Evolutionary conservation across 2,888 invertebrate species (phyloP).

Genomic region (Zygogramma bicolorata): DNA sequence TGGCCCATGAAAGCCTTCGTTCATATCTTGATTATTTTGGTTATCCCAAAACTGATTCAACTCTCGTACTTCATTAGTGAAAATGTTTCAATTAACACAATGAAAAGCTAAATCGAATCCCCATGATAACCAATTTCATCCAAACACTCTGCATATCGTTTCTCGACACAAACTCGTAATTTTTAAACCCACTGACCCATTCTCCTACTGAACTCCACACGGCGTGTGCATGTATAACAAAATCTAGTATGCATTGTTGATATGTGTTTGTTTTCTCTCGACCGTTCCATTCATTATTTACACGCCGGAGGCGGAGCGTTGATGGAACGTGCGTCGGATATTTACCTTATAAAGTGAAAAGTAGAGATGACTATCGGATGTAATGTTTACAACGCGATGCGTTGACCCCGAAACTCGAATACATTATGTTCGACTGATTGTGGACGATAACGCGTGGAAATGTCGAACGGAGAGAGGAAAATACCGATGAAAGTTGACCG

Average conservation of each 20-base stretch:
- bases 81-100: no score
- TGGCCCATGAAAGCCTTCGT: no score
- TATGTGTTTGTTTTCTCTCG: conserved; percentile 18
- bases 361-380: not conserved
- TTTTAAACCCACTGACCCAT: conserved; percentile 18
- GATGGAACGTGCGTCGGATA: conserved; percentile 21
- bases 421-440: conserved; percentile 2
- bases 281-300: conserved; percentile 20
- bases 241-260: conserved; percentile 14
- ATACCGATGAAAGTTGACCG: conserved; percentile 3
- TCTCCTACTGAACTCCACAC: conserved; percentile 16
- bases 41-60: no score
- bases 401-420: conserved; percentile 19
- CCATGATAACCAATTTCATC: not conserved
- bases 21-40: no score
- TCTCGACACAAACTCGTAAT: not conserved
- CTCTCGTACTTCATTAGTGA: no score
- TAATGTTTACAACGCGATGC: conserved; percentile 16
- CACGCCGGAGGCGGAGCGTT: not conserved
- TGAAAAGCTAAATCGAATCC: no score
- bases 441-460: conserved; percentile 3
- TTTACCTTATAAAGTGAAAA: conserved; percentile 10
- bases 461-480: not conserved
- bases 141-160: not conserved
- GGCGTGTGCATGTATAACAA: not conserved